These are phyloP conservation scores for Microtus ochrogaster DNA, from an alignment of 2,113 vertebrate species.

Conservation along the genomic window DNA sequence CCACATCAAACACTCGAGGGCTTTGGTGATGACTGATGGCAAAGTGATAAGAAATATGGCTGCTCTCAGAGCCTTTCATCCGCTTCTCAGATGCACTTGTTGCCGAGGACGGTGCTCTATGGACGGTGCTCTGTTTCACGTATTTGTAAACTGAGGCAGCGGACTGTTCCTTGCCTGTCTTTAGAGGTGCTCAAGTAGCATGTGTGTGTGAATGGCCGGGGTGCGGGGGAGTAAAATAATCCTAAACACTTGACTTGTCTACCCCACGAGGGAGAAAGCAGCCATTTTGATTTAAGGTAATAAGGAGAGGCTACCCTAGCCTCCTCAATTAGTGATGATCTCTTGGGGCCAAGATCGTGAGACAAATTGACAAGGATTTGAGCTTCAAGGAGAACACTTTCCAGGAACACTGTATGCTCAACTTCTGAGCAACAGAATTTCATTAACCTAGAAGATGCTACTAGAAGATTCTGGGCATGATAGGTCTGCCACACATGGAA, in stretches of 20 bases:
- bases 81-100: slow-evolving; percentile 37
- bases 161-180: background rate
- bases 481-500: rapidly evolving
- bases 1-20: slow-evolving; percentile 37
- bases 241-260: background rate
- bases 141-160: slow-evolving; percentile 78
- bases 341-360: background rate
- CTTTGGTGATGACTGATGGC: slow-evolving; percentile 61
- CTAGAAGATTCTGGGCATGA: too few relatives aligned
- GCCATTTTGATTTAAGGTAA: background rate
- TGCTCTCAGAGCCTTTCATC: background rate
- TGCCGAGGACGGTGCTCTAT: slow-evolving; percentile 23
- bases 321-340: background rate
- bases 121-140: background rate
- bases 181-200: background rate
- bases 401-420: background rate
- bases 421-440: background rate
- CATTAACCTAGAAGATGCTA: background rate
- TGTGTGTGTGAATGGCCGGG: background rate
- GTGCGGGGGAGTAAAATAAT: background rate
- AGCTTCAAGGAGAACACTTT: background rate
- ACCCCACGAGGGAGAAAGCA: background rate
- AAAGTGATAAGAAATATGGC: slow-evolving; percentile 69
- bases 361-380: background rate
- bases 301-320: rapidly evolving